These are phyloP conservation scores for Phocides pigmalion DNA, from an alignment of 1,140 invertebrate species.

Conservation along the genomic window DNA sequence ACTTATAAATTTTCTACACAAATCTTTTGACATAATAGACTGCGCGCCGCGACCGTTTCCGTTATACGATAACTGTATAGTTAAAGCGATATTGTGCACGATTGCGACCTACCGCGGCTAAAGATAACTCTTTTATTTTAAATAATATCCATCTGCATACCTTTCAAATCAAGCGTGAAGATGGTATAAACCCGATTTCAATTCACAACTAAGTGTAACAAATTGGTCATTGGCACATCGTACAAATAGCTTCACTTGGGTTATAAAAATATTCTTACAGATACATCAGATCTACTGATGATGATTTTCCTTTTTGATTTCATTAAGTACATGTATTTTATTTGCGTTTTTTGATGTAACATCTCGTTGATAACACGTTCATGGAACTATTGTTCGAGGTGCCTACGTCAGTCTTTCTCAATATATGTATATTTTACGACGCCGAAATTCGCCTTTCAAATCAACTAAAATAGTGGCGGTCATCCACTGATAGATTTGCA, in stretches of 20 bases:
- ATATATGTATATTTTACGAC: too few species aligned
- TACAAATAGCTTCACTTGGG: slow-evolving; percentile 29
- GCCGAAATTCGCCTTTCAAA: too few species aligned
- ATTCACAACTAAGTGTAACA: slow-evolving; percentile 46
- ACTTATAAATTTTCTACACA: slow-evolving; percentile 78
- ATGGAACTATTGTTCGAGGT: too few species aligned
- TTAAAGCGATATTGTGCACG: slow-evolving; percentile 37
- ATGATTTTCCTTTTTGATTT: slow-evolving; percentile 8
- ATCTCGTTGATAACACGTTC: too few species aligned
- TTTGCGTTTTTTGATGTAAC: too few species aligned
- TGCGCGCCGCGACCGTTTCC: slow-evolving; percentile 53
- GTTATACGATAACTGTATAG: slow-evolving; percentile 57
- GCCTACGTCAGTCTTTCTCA: too few species aligned
- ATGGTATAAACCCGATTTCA: slow-evolving; percentile 44
- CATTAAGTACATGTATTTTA: not conserved
- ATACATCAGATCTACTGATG: slow-evolving; percentile 18
- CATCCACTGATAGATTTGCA: too few species aligned
- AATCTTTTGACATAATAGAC: slow-evolving; percentile 76
- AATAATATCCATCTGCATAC: slow-evolving; percentile 46
- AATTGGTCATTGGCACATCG: slow-evolving; percentile 45
- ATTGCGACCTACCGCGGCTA: slow-evolving; percentile 35
- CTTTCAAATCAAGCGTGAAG: slow-evolving; percentile 46
- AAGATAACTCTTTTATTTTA: slow-evolving; percentile 36
- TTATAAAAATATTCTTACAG: slow-evolving; percentile 19
- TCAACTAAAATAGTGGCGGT: too few species aligned